Percentiles rank a stretch among this genome's conserved stretches.
phyloP scores from a whole-genome alignment of 2,888 invertebrate species.

The Caenorhabditis panamensis region DNA sequence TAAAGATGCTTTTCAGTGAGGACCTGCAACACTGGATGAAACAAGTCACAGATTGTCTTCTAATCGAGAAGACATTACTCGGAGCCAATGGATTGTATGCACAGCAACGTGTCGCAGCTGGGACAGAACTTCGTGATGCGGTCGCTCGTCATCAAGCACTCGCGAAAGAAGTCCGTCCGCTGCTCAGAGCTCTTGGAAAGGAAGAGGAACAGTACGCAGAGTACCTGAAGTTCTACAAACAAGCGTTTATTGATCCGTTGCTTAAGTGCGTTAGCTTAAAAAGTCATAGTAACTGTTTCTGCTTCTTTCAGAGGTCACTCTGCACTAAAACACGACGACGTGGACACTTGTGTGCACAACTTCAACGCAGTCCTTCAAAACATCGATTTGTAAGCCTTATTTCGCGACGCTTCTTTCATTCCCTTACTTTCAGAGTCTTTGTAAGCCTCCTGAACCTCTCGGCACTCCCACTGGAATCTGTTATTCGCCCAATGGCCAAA shows the following conservation, averaged over 20 bases:
- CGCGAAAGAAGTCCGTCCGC: constrained; percentile 67
- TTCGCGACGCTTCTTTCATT: background rate
- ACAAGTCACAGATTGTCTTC: constrained; percentile 39
- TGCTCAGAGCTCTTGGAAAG: constrained; percentile 62
- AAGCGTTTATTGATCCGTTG: constrained; percentile 67
- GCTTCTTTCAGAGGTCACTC: constrained; percentile 60
- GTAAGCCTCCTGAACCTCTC: constrained; percentile 19
- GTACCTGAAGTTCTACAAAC: constrained; percentile 63
- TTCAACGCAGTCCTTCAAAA: constrained; percentile 59
- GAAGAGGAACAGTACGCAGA: constrained; percentile 47
- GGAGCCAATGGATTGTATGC: constrained; percentile 40
- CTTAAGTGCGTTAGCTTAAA: constrained; percentile 44
- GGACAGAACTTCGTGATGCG: constrained; percentile 56
- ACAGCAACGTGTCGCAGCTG: constrained; percentile 60
- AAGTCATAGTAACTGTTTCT: background rate
- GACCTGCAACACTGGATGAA: constrained; percentile 37
- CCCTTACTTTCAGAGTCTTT: constrained; percentile 54
- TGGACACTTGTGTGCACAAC: constrained; percentile 56
- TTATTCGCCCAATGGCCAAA: background rate
- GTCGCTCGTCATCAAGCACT: constrained; percentile 68
- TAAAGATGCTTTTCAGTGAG: constrained; percentile 16
- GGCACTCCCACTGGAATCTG: constrained; percentile 9
- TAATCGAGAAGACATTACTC: constrained; percentile 21
- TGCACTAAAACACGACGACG: constrained; percentile 50
- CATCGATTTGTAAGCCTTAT: constrained; percentile 35